Base-by-base conservation (phyloP, 2,797 vertebrate genomes). In the Sphaeramia orbicularis region DNA sequence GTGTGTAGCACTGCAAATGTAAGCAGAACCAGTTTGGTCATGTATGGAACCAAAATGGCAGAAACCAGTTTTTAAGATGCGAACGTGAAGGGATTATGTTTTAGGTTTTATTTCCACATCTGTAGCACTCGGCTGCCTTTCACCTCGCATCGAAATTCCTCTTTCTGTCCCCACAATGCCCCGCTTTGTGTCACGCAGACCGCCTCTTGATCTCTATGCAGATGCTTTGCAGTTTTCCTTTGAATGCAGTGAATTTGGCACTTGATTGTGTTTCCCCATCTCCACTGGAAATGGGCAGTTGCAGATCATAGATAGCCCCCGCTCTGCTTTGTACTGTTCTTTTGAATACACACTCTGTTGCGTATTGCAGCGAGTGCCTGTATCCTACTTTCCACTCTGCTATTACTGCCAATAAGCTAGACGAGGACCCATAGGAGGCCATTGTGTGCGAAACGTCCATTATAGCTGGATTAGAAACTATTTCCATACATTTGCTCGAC, bases 401-500 rank as follows among this genome's bases (percentile, higher is more conserved):
- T 65, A 74, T 87, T 85, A 84, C 80, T 73, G 65, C 80, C 65
- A 83, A 61, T 53, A 54, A 76, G 64, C 48, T 67, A 16, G 73
- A 82, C 15, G 10, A 74, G 68, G 71, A 67, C 76, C 78, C 74
- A 75, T 67, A 67, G 86, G 67, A 84, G 56, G 32, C 67, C 57
- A 69, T 79, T 77, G 76, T 86, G 74, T 53, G 67, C n/a, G 49
- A 76, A 71, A 60, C 66, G 41, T 63, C 79, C 79, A 78, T 87
- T 90, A 84, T 45, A 59, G 71, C 49, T 62, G 77, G 65, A 86
- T 82, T 72, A 71, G 59, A 79, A 74, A 85, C 65, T 65, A 69
- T 89, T 87, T 90, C 78, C 76, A 77, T 85, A 78, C 66, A 73
- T 83, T 87, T 76, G 74, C 36, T 57, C 48, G 65, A 73, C 83